phyloP scores from a whole-genome alignment of 2,888 invertebrate genomes.

The Ametastegia equiseti region DNA sequence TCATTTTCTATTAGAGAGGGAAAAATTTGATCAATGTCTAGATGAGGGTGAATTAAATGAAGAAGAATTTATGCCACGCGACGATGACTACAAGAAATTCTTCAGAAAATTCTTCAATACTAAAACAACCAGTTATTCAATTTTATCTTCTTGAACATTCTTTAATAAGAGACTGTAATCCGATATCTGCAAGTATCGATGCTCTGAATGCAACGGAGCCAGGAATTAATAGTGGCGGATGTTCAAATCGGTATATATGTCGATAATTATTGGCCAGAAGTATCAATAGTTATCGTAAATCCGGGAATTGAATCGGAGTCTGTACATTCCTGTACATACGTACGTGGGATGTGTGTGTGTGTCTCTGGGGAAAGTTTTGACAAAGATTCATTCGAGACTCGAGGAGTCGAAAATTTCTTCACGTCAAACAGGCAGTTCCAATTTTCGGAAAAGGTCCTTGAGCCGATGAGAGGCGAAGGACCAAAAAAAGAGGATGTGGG shows the following conservation, averaged over 20 bases:
- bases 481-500: neutral
- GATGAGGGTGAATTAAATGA: too few species aligned
- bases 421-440: neutral
- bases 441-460: neutral
- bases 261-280: neutral
- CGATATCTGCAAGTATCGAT: too few species aligned
- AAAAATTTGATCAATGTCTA: too few species aligned
- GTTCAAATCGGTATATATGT: neutral
- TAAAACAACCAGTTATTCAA: too few species aligned
- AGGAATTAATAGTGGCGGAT: neutral
- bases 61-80: too few species aligned
- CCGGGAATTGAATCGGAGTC: neutral
- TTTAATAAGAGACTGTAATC: too few species aligned
- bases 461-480: neutral
- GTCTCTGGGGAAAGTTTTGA: neutral
- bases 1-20: too few species aligned
- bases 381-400: conserved; percentile 12
- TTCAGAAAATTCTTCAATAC: neutral
- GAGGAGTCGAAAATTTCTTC: conserved; percentile 5
- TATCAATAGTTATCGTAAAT: neutral
- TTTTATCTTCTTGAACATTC: too few species aligned
- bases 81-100: too few species aligned
- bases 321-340: neutral
- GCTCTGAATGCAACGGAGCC: neutral
- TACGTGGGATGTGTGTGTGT: too few species aligned